These are phyloP conservation scores for rabbit (Oryctolagus cuniculus) DNA, from an alignment of 2,113 vertebrate genomes.

Conservation along the genomic window mOryCun1.1 NC_091438.1:146776001-146776500, in stretches of 20 bases:
- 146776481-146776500: background rate
- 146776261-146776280: background rate
- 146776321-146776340: slow-evolving; percentile 34
- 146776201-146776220: background rate
- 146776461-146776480: background rate
- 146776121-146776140: too few species aligned
- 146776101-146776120: background rate
- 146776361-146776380: background rate
- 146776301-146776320: background rate
- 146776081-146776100: background rate
- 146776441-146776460: background rate
- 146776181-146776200: background rate
- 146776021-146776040: background rate
- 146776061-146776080: accelerated
- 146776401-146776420: background rate
- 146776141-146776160: slow-evolving; percentile 6
- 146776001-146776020: slow-evolving; percentile 58
- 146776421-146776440: background rate
- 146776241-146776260: background rate
- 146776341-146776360: background rate
- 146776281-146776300: slow-evolving; percentile 25
- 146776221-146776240: background rate
- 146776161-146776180: background rate
- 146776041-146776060: background rate
- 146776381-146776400: background rate